Percentiles rank a stretch among this genome's conserved stretches.
Evolutionary conservation across 2,888 invertebrate species (phyloP).

Genomic region (Apocheima hispidaria): DNA sequence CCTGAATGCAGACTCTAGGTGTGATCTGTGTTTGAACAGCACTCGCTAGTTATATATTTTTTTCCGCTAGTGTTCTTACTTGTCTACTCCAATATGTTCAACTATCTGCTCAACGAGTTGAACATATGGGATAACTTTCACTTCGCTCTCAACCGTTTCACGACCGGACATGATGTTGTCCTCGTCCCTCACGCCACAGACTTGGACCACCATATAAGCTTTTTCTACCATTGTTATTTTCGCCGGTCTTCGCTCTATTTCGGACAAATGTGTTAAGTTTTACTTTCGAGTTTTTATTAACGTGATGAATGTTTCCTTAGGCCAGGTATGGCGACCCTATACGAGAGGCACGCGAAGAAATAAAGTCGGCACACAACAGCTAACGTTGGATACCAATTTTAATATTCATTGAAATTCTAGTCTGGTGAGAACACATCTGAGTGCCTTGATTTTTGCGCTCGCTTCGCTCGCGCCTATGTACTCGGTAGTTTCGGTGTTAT

Average conservation of each 20-base stretch:
- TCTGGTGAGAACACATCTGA: conserved; percentile 22
- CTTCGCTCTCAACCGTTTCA: no score
- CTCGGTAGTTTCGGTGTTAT: conserved; percentile 11
- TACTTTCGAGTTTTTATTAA: conserved; percentile 15
- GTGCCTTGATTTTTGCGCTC: conserved; percentile 15
- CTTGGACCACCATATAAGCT: not conserved
- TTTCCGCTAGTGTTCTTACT: no score
- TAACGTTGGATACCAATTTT: conserved; percentile 33
- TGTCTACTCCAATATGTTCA: no score
- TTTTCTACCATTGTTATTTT: not conserved
- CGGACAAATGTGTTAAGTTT: not conserved
- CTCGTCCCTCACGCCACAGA: not conserved
- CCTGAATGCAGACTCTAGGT: no score
- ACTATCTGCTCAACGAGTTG: no score
- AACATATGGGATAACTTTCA: no score
- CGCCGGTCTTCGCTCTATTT: not conserved
- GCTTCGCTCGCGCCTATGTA: conserved; percentile 47
- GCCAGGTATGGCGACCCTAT: conserved; percentile 32
- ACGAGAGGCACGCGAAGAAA: conserved; percentile 28
- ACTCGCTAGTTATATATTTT: no score
- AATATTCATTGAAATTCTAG: conserved; percentile 25
- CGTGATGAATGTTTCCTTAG: conserved; percentile 22
- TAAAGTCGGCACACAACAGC: conserved; percentile 34
- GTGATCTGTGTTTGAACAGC: no score
- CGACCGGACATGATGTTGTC: no score